Percentiles rank a stretch among this genome's conserved stretches.
Conservation (phyloP, 2,888 invertebrate genomes). For the Drosophila paucipuncta region DNA sequence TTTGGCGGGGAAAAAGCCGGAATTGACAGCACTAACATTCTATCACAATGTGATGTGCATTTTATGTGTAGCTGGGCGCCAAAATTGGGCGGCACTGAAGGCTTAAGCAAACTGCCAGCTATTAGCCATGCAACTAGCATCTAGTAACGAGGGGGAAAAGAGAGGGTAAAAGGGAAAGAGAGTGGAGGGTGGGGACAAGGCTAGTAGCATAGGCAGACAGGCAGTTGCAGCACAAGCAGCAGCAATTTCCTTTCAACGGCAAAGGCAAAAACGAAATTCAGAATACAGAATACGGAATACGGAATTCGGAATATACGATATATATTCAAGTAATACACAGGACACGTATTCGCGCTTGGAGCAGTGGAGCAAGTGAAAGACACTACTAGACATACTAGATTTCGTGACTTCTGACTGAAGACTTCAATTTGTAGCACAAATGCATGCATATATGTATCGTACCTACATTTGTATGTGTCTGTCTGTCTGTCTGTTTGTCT, state of each 20-base stretch:
- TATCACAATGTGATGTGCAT: slow-evolving; percentile 57
- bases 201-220: neutral
- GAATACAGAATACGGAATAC: slow-evolving; percentile 53
- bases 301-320: slow-evolving; percentile 37
- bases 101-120: slow-evolving; percentile 73
- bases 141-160: neutral
- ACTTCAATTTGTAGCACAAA: slow-evolving; percentile 74
- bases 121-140: slow-evolving; percentile 65
- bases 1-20: neutral
- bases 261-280: slow-evolving; percentile 55
- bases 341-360: slow-evolving; percentile 52
- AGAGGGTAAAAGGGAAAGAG: neutral
- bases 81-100: slow-evolving; percentile 35
- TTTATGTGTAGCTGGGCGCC: slow-evolving; percentile 30
- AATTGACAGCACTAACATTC: neutral
- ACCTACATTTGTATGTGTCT: slow-evolving; percentile 18
- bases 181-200: neutral
- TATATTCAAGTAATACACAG: slow-evolving; percentile 22
- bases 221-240: slow-evolving; percentile 21
- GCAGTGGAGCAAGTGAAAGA: slow-evolving; percentile 38
- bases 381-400: slow-evolving; percentile 76
- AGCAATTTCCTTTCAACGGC: slow-evolving; percentile 69
- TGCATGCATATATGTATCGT: slow-evolving; percentile 9
- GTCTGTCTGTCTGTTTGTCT: slow-evolving; percentile 24
- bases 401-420: slow-evolving; percentile 78